phyloP scores from a whole-genome alignment of 2,113 vertebrate species.

The Syrmaticus mikado region DNA sequence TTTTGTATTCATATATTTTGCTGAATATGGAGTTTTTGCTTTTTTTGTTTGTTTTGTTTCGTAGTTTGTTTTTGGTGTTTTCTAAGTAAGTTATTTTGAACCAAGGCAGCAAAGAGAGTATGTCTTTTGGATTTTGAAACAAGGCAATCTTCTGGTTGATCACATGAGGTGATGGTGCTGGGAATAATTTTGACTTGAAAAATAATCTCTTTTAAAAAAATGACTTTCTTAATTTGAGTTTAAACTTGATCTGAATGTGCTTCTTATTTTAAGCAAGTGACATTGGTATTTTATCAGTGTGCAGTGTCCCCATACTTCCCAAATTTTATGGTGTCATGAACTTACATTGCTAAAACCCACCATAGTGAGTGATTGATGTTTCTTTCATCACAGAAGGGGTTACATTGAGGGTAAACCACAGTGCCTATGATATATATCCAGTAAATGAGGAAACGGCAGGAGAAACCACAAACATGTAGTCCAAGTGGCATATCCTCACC shows the following conservation, averaged over 20 bases:
- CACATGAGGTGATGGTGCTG: background rate
- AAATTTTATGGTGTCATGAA: constrained; percentile 36
- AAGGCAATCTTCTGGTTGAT: background rate
- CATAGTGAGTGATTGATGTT: constrained; percentile 35
- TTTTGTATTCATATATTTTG: background rate
- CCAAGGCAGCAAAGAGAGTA: background rate
- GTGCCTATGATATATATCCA: constrained; percentile 27
- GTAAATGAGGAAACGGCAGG: constrained; percentile 23
- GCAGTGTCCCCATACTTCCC: constrained; percentile 10
- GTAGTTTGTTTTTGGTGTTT: background rate
- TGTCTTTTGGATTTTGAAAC: constrained; percentile 10
- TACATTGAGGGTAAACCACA: constrained; percentile 36
- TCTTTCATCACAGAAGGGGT: constrained; percentile 29
- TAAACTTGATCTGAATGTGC: constrained; percentile 1
- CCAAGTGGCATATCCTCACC: constrained; percentile 41
- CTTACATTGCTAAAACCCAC: constrained; percentile 53
- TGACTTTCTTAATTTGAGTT: constrained; percentile 1
- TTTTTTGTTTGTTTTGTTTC: background rate
- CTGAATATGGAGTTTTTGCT: background rate
- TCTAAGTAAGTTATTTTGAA: background rate
- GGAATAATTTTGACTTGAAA: constrained; percentile 42
- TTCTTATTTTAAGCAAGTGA: constrained; percentile 33
- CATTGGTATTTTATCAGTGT: constrained; percentile 21
- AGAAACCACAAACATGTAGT: constrained; percentile 54
- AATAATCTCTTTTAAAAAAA: constrained; percentile 8